Evolutionary conservation across 2,888 invertebrate species (phyloP).

Genomic region (Colletes collaris): DNA sequence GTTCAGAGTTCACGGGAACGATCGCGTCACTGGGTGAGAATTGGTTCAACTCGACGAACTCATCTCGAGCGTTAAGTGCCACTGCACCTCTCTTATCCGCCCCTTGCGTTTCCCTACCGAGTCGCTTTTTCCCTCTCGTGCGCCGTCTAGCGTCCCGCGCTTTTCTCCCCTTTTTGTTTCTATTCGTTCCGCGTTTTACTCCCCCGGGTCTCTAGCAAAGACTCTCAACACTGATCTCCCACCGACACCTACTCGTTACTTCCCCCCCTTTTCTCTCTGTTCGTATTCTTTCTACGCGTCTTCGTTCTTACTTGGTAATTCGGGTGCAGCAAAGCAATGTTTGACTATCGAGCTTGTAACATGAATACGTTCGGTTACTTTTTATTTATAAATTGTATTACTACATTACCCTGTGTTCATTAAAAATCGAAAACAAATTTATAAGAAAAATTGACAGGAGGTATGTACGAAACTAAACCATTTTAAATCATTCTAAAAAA

Average conservation of each 20-base stretch:
- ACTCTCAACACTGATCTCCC: slow-evolving; percentile 23
- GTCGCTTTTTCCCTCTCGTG: neutral
- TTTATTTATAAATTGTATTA: no score
- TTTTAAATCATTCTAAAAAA: no score
- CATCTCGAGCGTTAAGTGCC: slow-evolving; percentile 61
- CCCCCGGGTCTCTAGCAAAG: slow-evolving; percentile 43
- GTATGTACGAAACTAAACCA: no score
- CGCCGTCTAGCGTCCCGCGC: slow-evolving; percentile 1
- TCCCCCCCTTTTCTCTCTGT: slow-evolving; percentile 7
- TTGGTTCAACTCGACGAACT: slow-evolving; percentile 66
- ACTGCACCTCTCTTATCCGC: slow-evolving; percentile 45
- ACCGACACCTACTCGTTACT: slow-evolving; percentile 28
- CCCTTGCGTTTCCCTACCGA: slow-evolving; percentile 25
- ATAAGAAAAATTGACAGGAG: no score
- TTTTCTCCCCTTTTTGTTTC: slow-evolving; percentile 18
- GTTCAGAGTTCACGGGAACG: slow-evolving; percentile 67
- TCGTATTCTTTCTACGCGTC: neutral
- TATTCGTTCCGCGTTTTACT: slow-evolving; percentile 20
- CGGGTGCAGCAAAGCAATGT: no score
- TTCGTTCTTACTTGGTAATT: no score
- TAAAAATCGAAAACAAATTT: no score
- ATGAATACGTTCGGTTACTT: no score
- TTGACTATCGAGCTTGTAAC: no score
- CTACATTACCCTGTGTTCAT: no score
- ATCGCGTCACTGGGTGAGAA: slow-evolving; percentile 70